Percentiles rank a stretch among this genome's conserved stretches.
These are phyloP conservation scores for Acrocyrtus sp. DNA, from an alignment of 2,888 invertebrate genomes.

Conservation along the genomic window DNA sequence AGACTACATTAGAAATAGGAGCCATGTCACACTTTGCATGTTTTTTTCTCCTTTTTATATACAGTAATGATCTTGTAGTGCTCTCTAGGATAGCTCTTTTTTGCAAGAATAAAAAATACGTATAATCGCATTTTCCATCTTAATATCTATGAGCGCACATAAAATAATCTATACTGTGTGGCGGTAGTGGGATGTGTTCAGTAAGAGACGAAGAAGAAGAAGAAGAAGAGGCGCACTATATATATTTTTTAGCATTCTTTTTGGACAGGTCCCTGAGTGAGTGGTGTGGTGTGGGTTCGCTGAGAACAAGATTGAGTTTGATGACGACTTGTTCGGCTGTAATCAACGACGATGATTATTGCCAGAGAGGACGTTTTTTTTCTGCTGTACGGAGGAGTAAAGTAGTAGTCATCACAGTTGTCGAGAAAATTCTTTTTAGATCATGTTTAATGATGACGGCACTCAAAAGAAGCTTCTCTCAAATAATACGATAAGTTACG, in stretches of 20 bases:
- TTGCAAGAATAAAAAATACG: too few relatives aligned
- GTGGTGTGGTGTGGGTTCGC: background rate
- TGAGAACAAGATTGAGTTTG: slow-evolving; percentile 15
- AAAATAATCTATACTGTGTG: too few relatives aligned
- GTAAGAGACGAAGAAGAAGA: too few relatives aligned
- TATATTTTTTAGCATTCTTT: background rate
- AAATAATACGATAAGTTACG: slow-evolving; percentile 5
- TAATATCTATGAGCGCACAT: too few relatives aligned
- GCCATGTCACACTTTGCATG: too few relatives aligned
- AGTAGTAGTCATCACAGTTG: background rate
- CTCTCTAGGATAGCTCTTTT: too few relatives aligned
- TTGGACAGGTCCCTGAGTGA: background rate
- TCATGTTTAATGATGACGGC: slow-evolving; percentile 19
- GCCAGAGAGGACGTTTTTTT: background rate
- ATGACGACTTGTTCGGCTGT: slow-evolving; percentile 30
- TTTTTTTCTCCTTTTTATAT: too few relatives aligned
- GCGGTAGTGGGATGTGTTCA: too few relatives aligned
- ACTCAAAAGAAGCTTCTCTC: background rate
- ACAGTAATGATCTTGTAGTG: too few relatives aligned
- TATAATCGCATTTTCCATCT: too few relatives aligned
- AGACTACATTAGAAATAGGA: too few relatives aligned
- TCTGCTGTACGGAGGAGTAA: too few relatives aligned
- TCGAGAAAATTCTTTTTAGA: background rate
- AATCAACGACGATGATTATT: slow-evolving; percentile 29
- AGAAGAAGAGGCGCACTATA: background rate